Evolutionary conservation across 2,888 invertebrate genomes (phyloP).

Genomic region (Craniophora ligustri): DNA sequence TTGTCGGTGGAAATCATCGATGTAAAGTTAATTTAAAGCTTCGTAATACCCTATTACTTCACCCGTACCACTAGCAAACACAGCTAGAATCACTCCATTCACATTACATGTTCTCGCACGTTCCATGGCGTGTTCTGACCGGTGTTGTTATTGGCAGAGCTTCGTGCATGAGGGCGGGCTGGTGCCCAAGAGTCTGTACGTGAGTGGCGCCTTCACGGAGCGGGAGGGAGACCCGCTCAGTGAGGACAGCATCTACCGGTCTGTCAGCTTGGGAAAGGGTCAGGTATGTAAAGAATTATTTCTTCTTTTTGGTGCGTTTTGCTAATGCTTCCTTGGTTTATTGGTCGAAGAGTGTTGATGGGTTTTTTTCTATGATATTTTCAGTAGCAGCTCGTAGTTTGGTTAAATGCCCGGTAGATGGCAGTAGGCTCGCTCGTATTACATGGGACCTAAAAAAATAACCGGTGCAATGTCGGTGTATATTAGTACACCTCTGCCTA

Average conservation of each 20-base stretch:
- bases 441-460: too few species aligned
- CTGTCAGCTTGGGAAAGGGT: conserved; percentile 90
- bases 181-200: conserved; percentile 95
- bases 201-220: conserved; percentile 89
- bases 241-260: conserved; percentile 92
- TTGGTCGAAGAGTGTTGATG: too few species aligned
- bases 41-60: not conserved
- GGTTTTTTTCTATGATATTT: too few species aligned
- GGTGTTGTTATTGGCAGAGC: conserved; percentile 85
- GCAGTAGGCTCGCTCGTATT: too few species aligned
- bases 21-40: too few species aligned
- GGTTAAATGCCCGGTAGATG: too few species aligned
- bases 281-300: conserved; percentile 70
- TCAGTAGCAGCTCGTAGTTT: too few species aligned
- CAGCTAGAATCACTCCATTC: conserved; percentile 29
- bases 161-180: conserved; percentile 95
- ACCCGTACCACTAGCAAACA: conserved; percentile 4
- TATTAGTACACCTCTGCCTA: too few species aligned
- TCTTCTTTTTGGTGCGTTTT: too few species aligned
- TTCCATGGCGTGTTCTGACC: not conserved
- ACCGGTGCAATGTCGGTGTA: too few species aligned
- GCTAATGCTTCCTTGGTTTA: too few species aligned
- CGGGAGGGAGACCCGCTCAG: conserved; percentile 83
- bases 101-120: conserved; percentile 7
- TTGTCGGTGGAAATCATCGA: too few species aligned